Evolutionary conservation across 2,113 vertebrate genomes (phyloP).

Genomic region (Gnathonemus echidnorhynchus): DNA sequence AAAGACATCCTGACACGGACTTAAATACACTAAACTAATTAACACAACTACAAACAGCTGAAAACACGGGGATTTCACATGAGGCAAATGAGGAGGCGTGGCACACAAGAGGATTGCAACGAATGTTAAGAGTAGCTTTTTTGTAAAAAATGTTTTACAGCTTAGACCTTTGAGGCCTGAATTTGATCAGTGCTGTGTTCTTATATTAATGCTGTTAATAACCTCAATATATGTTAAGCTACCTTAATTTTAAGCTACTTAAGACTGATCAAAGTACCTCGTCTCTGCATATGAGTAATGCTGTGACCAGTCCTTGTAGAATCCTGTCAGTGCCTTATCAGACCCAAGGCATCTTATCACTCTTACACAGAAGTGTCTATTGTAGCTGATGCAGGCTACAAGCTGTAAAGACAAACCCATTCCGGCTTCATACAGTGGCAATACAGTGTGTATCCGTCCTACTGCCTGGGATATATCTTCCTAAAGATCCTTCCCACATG

Average conservation of each 20-base stretch:
- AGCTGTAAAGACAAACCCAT: background rate
- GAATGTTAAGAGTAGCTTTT: background rate
- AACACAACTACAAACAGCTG: no score
- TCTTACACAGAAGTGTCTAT: background rate
- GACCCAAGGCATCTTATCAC: background rate
- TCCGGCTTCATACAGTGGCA: background rate
- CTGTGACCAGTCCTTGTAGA: background rate
- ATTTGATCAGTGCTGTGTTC: background rate
- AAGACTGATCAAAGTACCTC: background rate
- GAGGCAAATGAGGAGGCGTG: no score
- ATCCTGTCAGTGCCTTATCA: background rate
- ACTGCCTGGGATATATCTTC: background rate
- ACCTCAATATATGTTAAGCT: background rate
- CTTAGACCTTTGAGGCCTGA: background rate
- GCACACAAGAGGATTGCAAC: no score
- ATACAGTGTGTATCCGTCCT: background rate
- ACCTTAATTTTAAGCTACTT: background rate
- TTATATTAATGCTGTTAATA: background rate
- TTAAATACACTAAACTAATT: no score
- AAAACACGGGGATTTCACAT: no score
- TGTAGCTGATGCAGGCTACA: background rate
- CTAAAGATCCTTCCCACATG: background rate
- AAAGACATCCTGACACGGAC: no score
- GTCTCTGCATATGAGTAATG: slow-evolving; percentile 4
- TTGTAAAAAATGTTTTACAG: background rate